Evolutionary conservation across 2,113 vertebrate genomes (phyloP), one percentile per base, ranked within the genome.

Genomic region (Grammomys dolichurus): DNA sequence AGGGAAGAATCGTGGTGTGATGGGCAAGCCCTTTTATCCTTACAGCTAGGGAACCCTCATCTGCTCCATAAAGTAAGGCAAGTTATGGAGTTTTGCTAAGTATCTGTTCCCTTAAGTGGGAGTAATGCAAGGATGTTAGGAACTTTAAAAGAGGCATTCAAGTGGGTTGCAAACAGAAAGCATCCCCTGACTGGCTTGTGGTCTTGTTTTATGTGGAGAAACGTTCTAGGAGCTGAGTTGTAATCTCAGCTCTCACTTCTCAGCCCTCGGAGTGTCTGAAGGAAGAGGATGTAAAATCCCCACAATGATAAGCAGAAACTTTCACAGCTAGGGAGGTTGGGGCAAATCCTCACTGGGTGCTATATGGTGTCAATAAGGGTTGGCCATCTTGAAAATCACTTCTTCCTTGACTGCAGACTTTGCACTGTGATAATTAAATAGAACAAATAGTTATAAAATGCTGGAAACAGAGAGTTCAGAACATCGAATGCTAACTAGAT

Each of bases 191-290:
- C 13, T 31, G 58, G 26, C 82, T 54, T 12, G 4, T 40, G 33
- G 40, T 48, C 4, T 67, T 89, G 56, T 54, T 91, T 90, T n/a
- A 69, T 70, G 14, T 85, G 76, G 70, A 63, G 20, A 88, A 80
- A 81, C 92, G 36, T 82, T 86, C 73, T 73, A 85, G 54, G 67
- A 14, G 3, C 12, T 76, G 26, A 67, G 40, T 24, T 96, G 14
- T 76, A 63, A 65, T 36, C 58, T 48, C 72, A 75, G 89, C 6
- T 77, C 91, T 93, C 43, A 77, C 78, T 80, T 78, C 48, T 91
- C 76, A 91, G n/a, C 20, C 67, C 17, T 20, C 12, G 28, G 5
- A 54, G 4, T 67, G 7, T 40, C 20, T 63, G 31, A 63, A 89
- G 40, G 87, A 3, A 69, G 48, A 91, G 81, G 22, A 87, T 31